Conservation (phyloP, 1,140 invertebrate species). For the Cryptotermes secundus region DNA sequence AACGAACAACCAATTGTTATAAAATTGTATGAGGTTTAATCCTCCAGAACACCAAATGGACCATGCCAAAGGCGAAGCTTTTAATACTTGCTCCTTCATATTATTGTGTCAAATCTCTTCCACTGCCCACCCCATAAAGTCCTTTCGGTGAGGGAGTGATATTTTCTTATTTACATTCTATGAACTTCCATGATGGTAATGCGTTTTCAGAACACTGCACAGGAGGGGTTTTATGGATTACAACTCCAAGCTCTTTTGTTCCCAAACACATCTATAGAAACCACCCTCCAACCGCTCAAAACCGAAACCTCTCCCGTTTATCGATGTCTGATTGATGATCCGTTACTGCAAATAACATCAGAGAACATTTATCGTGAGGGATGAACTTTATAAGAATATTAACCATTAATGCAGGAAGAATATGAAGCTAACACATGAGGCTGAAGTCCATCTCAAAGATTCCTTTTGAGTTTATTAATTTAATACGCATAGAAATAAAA, state of each 20-base stretch:
- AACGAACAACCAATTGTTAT: too few relatives aligned
- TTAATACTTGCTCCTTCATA: background rate
- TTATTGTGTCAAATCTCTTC: background rate
- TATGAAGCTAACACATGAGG: too few relatives aligned
- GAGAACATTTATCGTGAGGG: background rate
- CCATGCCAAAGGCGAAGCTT: too few relatives aligned
- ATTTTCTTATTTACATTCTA: conserved; percentile 5
- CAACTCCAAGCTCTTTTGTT: background rate
- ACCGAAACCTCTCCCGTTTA: background rate
- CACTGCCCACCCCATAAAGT: background rate
- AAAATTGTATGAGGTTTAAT: too few relatives aligned
- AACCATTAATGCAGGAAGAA: too few relatives aligned
- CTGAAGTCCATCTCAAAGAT: too few relatives aligned
- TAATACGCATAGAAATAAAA: too few relatives aligned
- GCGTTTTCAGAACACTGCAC: background rate
- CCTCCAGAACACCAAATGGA: too few relatives aligned
- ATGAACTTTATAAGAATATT: too few relatives aligned
- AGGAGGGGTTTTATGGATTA: background rate
- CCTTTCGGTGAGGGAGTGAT: background rate
- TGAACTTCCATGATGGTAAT: background rate
- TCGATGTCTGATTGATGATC: background rate
- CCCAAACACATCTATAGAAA: background rate
- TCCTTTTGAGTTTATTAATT: too few relatives aligned
- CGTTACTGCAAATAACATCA: background rate
- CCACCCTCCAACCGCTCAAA: background rate